Percentiles rank a stretch among this genome's conserved stretches.
Evolutionary conservation across 23 tunicate species (phyloP).

Genomic region (Ascidia mentula): DNA sequence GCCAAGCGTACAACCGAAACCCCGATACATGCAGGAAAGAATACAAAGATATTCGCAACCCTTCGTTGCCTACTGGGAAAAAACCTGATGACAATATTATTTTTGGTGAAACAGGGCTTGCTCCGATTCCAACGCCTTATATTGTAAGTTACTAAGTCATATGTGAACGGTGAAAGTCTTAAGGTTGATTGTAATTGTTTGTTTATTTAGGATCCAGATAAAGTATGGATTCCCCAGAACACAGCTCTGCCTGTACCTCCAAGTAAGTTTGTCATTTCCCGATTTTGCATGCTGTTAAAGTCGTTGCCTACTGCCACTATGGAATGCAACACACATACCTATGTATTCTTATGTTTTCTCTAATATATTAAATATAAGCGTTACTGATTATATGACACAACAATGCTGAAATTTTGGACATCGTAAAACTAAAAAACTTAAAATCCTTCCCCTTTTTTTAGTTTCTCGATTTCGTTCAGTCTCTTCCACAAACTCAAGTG

Average conservation of each 20-base stretch:
- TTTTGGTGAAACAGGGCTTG: background rate
- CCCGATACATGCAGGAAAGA: background rate
- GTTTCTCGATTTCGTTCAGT: background rate
- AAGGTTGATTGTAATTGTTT: background rate
- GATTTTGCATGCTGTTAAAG: no score
- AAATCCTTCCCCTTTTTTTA: background rate
- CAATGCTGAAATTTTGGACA: background rate
- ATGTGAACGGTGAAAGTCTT: no score
- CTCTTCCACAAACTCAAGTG: background rate
- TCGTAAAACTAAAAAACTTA: no score
- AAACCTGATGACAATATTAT: background rate
- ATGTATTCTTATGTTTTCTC: no score
- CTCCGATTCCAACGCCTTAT: background rate
- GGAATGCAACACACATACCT: no score
- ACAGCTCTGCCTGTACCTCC: background rate
- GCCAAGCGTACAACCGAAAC: background rate
- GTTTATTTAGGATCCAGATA: background rate
- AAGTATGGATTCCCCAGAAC: slow-evolving; percentile 1
- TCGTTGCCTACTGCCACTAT: no score
- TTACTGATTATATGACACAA: no score
- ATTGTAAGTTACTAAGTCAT: background rate
- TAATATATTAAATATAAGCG: no score
- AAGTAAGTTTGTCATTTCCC: background rate
- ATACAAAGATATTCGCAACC: background rate
- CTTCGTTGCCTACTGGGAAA: background rate